A percentile compares a stretch with the other conserved stretches of the same genome.
phyloP scores from a whole-genome alignment of 2,888 invertebrate species.

The Habrosyne pyritoides region DNA sequence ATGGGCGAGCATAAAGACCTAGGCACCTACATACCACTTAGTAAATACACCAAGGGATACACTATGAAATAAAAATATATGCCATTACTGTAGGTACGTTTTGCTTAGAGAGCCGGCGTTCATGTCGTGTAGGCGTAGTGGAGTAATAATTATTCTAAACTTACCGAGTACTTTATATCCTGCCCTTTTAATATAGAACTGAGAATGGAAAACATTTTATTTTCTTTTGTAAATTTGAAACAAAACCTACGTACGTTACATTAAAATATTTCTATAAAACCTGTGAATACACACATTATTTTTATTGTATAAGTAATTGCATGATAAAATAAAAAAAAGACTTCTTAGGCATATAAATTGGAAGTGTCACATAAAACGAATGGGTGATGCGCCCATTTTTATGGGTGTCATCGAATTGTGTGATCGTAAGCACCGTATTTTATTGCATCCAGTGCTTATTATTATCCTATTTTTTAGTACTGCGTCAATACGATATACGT shows the following conservation, averaged over 20 bases:
- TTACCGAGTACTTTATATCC: not conserved
- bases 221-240: not conserved
- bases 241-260: too few species aligned
- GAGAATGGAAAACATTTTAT: not conserved
- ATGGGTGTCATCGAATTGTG: slow-evolving; percentile 62
- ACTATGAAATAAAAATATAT: too few species aligned
- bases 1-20: too few species aligned
- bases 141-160: not conserved
- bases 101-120: not conserved
- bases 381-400: slow-evolving; percentile 56
- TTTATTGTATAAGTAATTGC: slow-evolving; percentile 27
- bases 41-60: too few species aligned
- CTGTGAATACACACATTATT: slow-evolving; percentile 21
- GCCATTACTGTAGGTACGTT: not conserved
- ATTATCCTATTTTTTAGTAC: slow-evolving; percentile 53
- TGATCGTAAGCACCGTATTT: slow-evolving; percentile 58
- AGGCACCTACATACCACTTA: too few species aligned
- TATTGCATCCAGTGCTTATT: slow-evolving; percentile 62
- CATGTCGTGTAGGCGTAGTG: not conserved
- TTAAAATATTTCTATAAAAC: not conserved
- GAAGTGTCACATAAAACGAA: slow-evolving; percentile 50
- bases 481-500: slow-evolving; percentile 18
- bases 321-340: slow-evolving; percentile 51
- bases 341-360: slow-evolving; percentile 59
- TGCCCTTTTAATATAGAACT: not conserved